Percentiles rank a stretch among this genome's conserved stretches.
phyloP scores from a whole-genome alignment of 2,797 vertebrate genomes.

The Ispidina lecontei region DNA sequence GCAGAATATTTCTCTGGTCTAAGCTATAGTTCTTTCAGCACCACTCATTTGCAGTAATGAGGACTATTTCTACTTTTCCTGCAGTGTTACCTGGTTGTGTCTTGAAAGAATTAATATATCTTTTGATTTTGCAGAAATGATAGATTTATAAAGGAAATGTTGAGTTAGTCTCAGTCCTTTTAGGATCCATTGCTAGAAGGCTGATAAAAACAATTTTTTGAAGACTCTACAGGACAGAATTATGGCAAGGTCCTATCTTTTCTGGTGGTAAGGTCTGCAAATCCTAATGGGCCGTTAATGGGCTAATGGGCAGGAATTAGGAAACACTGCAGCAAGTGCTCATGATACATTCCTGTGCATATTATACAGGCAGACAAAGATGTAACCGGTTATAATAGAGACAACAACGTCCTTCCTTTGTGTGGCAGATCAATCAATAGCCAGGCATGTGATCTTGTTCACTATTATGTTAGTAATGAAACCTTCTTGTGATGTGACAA shows the following conservation, averaged over 20 bases:
- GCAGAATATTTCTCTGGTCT: slow-evolving; percentile 7
- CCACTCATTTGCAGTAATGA: not conserved
- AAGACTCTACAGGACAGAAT: slow-evolving; percentile 28
- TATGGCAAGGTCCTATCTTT: slow-evolving; percentile 30
- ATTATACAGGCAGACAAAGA: slow-evolving; percentile 64
- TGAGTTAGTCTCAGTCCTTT: not conserved
- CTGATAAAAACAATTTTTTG: slow-evolving; percentile 39
- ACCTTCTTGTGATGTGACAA: slow-evolving; percentile 81
- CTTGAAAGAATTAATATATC: slow-evolving; percentile 39
- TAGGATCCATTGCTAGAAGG: slow-evolving; percentile 21
- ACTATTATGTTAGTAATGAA: slow-evolving; percentile 82
- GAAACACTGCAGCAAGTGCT: slow-evolving; percentile 32
- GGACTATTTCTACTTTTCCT: not conserved
- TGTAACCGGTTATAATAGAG: slow-evolving; percentile 74
- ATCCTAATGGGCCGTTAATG: slow-evolving; percentile 60
- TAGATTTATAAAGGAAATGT: slow-evolving; percentile 57
- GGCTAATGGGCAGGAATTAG: slow-evolving; percentile 45
- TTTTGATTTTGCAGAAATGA: slow-evolving; percentile 65
- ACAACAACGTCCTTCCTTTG: slow-evolving; percentile 78
- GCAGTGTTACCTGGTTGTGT: slow-evolving; percentile 26
- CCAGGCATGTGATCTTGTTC: slow-evolving; percentile 80
- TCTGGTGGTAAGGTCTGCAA: slow-evolving; percentile 51
- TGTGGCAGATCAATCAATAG: slow-evolving; percentile 84
- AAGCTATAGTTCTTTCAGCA: slow-evolving; percentile 5
- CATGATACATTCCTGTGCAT: slow-evolving; percentile 53